A percentile compares a stretch with the other conserved stretches of the same genome.
These are phyloP conservation scores for Tenualosa thibaudeaui DNA, from an alignment of 2,797 vertebrate species.

Conservation along the genomic window DNA sequence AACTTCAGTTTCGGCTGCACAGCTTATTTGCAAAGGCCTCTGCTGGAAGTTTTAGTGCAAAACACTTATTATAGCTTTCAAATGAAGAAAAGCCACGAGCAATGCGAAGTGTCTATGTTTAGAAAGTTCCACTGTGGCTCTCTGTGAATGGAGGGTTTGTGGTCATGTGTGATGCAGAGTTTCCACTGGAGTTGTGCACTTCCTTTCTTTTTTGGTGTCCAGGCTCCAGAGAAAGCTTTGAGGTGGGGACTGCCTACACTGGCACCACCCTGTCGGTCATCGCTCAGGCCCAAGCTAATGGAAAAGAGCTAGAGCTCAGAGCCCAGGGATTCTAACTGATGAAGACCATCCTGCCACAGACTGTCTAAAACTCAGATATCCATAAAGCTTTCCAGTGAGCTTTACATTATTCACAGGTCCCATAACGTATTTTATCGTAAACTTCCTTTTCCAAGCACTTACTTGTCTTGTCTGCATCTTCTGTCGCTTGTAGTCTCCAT, in stretches of 20 bases:
- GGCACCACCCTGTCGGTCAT: slow-evolving; percentile 5
- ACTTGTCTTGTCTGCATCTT: background rate
- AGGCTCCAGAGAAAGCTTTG: background rate
- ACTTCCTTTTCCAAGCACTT: background rate
- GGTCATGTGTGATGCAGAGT: slow-evolving; percentile 43
- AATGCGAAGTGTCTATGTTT: slow-evolving; percentile 36
- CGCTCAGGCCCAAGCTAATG: background rate
- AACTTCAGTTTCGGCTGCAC: background rate
- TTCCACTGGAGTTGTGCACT: slow-evolving; percentile 41
- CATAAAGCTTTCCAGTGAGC: background rate
- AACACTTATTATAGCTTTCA: slow-evolving; percentile 24
- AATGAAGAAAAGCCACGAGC: slow-evolving; percentile 25
- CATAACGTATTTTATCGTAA: background rate
- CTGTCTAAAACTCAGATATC: background rate
- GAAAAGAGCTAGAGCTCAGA: background rate
- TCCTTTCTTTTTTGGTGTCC: slow-evolving; percentile 12
- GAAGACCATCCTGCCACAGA: background rate
- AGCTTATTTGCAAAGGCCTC: slow-evolving; percentile 9
- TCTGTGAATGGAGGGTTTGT: slow-evolving; percentile 49
- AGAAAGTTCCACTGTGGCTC: slow-evolving; percentile 52
- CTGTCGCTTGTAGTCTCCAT: background rate
- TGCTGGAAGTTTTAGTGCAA: slow-evolving; percentile 15
- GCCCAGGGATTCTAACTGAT: background rate
- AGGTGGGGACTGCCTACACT: background rate
- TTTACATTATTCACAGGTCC: background rate